These are phyloP conservation scores for Macaria notata DNA, from an alignment of 2,888 invertebrate species.

Conservation along the genomic window DNA sequence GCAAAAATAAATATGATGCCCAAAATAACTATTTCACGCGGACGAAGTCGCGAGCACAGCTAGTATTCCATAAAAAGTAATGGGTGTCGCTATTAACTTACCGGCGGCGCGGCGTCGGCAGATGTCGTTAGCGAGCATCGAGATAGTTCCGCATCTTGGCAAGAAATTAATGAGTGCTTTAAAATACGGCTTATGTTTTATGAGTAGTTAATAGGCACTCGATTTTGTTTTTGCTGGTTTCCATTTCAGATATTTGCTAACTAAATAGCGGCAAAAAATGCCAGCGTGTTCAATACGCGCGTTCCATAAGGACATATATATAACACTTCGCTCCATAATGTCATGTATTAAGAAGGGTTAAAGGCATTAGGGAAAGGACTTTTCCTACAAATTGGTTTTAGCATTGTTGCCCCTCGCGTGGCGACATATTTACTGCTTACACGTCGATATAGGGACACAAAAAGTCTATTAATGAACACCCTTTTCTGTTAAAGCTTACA, in stretches of 20 bases:
- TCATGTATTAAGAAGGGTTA: no score
- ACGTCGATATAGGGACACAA: neutral
- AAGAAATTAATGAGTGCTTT: neutral
- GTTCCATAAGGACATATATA: no score
- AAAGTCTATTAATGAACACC: neutral
- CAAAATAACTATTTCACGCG: no score
- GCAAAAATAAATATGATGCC: no score
- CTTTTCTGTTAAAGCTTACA: neutral
- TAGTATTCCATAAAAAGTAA: slow-evolving; percentile 53
- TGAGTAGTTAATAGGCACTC: neutral
- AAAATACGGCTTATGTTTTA: neutral
- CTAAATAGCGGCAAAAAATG: neutral
- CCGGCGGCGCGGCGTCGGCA: slow-evolving; percentile 34
- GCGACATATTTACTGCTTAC: neutral
- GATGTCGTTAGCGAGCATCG: slow-evolving; percentile 35
- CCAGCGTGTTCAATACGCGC: no score
- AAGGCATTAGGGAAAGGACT: no score
- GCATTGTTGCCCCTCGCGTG: neutral
- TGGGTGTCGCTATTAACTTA: slow-evolving; percentile 40
- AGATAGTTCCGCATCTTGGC: slow-evolving; percentile 5
- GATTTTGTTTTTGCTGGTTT: neutral
- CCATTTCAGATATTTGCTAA: neutral
- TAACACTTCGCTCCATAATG: no score
- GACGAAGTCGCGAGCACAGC: no score
- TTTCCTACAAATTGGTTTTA: neutral